A percentile compares a stretch with the other conserved stretches of the same genome.
Conservation (phyloP, 2,888 invertebrate species). For the Plagodis dolabraria region DNA sequence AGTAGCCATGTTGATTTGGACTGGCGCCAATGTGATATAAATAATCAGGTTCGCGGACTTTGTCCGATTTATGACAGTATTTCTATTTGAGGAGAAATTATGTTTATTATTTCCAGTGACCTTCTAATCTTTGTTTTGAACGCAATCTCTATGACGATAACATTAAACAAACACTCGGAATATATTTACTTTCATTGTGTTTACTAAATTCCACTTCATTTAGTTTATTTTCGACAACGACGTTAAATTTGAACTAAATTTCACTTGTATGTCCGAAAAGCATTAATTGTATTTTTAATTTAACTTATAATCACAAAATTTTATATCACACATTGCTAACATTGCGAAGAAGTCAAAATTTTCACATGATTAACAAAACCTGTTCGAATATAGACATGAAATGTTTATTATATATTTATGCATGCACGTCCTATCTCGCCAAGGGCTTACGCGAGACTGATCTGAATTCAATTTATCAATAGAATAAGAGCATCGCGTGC, state of each 20-base stretch:
- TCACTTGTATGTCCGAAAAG: not conserved
- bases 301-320: not conserved
- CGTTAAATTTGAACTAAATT: not conserved
- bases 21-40: slow-evolving; percentile 6
- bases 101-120: not conserved
- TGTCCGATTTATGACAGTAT: not conserved
- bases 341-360: not conserved
- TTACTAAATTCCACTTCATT: not conserved
- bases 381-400: not conserved
- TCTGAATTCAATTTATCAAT: slow-evolving; percentile 13
- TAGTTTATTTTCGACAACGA: not conserved
- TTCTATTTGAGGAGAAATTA: not conserved
- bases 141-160: not conserved
- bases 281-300: not conserved
- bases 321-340: not conserved
- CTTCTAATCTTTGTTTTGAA: not conserved
- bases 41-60: slow-evolving; percentile 1
- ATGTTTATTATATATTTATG: not conserved
- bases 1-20: slow-evolving; percentile 23
- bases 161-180: too few species aligned
- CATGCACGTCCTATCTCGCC: slow-evolving; percentile 18
- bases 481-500: slow-evolving; percentile 26
- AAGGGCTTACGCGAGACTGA: slow-evolving; percentile 31
- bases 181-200: not conserved
- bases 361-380: too few species aligned